Evolutionary conservation across 2,113 vertebrate genomes (phyloP), one percentile per base, ranked within the genome.

Genomic region (Oreamnos americanus): DNA sequence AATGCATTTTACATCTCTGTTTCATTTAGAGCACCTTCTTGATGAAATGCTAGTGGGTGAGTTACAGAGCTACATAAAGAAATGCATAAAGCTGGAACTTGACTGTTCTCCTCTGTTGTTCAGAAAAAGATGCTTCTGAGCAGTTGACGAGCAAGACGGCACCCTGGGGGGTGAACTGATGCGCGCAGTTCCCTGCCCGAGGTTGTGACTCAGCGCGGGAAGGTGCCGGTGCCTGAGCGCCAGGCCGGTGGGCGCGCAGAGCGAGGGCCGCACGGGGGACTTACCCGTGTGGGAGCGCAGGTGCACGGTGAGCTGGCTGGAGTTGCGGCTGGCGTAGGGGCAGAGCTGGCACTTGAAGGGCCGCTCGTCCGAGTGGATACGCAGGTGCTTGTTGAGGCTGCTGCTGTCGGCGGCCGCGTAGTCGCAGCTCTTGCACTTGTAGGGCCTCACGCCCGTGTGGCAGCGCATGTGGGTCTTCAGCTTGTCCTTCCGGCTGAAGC

Each of bases 271-370:
- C 3, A 0, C 1, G 10, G 2, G 7, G 45, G 87, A 67, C 98
- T 98, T 62, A 99, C 99, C 99, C 1, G 99, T 99, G 99, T 99
- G 99, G 0, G 99, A 99, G 64, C 99, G 99, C 36, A 99, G 99
- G 97, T 99, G 99, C 13, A 99, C 99, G 0, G 99, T 99, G 92
- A 99, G 99, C 98, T 99, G 99, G 99, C 99, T 99, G 94, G 99
- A 99, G 99, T 99, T 99, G 97, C 99, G 99, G 98, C 99, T 99
- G 97, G 99, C 99, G 0, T 99, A 99, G 0, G 99, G 99, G 90
- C 99, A 99, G 98, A 99, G 99, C 99, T 99, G 99, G 97, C 99
- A 99, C 60, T 99, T 99, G 92, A 99, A 99, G 28, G 99, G 99
- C 15, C 99, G 99, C 94, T 99, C 99, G 0, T 99, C 99, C 0